Percentiles rank a stretch among this genome's conserved stretches.
These are phyloP conservation scores for Pterobdella sp. DNA, from an alignment of 2,888 invertebrate genomes.

Conservation along the genomic window DNA sequence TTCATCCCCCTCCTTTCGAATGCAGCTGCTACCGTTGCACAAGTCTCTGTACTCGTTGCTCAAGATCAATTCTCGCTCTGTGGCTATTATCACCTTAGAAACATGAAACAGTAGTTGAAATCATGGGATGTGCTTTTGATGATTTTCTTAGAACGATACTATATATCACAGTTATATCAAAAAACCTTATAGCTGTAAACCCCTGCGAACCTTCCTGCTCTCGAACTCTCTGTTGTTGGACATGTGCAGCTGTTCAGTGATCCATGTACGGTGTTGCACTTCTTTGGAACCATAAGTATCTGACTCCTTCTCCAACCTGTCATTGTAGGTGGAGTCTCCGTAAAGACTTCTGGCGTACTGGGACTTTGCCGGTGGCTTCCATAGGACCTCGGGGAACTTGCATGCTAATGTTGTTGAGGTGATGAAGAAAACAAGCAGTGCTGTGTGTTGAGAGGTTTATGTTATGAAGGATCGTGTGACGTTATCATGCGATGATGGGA, in stretches of 20 bases:
- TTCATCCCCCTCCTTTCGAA: slow-evolving; percentile 20
- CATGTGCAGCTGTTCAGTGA: slow-evolving; percentile 28
- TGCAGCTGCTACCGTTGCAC: slow-evolving; percentile 15
- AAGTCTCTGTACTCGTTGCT: slow-evolving; percentile 25
- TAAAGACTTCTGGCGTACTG: too few relatives aligned
- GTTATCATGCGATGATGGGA: background rate
- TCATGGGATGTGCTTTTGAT: too few relatives aligned
- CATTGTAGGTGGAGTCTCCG: too few relatives aligned
- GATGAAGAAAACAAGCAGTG: slow-evolving; percentile 9
- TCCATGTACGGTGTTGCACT: slow-evolving; percentile 18
- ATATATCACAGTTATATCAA: too few relatives aligned
- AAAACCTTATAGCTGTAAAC: too few relatives aligned
- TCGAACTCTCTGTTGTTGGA: slow-evolving; percentile 25
- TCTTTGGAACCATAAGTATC: background rate
- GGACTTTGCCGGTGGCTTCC: slow-evolving; percentile 1
- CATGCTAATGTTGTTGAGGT: slow-evolving; percentile 23
- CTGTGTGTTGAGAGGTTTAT: slow-evolving; percentile 22
- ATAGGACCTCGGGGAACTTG: slow-evolving; percentile 25
- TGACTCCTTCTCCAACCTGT: background rate
- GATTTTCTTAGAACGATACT: too few relatives aligned
- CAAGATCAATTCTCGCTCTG: slow-evolving; percentile 24
- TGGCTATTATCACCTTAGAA: slow-evolving; percentile 30
- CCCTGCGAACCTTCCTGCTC: slow-evolving; percentile 19
- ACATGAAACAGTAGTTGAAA: too few relatives aligned
- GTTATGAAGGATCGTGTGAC: background rate